Evolutionary conservation across 2,797 vertebrate genomes (phyloP), one percentile per base, ranked within the genome.

Genomic region (Ficedula albicollis): DNA sequence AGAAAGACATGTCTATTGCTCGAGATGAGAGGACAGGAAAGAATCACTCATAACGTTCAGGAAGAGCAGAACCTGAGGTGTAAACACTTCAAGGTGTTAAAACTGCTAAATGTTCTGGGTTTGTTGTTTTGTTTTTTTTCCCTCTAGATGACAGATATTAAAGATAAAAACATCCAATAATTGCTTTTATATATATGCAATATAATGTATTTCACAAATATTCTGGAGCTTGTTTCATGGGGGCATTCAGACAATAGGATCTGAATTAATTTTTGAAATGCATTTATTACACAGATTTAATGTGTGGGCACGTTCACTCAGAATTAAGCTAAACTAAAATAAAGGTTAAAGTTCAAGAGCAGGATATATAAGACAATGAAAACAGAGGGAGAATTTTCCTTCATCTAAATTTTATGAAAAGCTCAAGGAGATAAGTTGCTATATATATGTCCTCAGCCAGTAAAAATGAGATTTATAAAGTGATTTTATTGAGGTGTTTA

Each of bases 11-110:
- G 5, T 30, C 14, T 49, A 1, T 46, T 89, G 22, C 7, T 74
- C 6, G 29, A 67, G 49, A 7, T 15, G 6, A 1, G 10, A 3
- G 3, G 2, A 14, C 14, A 66, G 5, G 2, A 13, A 7, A 84
- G 20, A 3, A 36, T 7, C 9, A 11, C 5, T 49, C 7, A 16
- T 3, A 3, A 18, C 5, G 8, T 74, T 74, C n/a, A 70, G n/a
- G 74, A 89, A 84, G 29, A 88, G 22, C 15, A 77, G 27, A 74
- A 30, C 11, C 26, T 87, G 15, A n/a, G 72, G 5, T 68, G 78
- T 62, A 48, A 76, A 66, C n/a, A 19, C 12, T 84, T 77, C 21
- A 66, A 17, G 9, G 44, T 77, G 8, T 81, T 81, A 78, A 63
- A 74, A 34, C 4, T 49, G 5, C 26, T 5, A 92, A 73, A 64